Conservation (phyloP, 92 coral and sea anemone species). For the Porites lobata region DNA sequence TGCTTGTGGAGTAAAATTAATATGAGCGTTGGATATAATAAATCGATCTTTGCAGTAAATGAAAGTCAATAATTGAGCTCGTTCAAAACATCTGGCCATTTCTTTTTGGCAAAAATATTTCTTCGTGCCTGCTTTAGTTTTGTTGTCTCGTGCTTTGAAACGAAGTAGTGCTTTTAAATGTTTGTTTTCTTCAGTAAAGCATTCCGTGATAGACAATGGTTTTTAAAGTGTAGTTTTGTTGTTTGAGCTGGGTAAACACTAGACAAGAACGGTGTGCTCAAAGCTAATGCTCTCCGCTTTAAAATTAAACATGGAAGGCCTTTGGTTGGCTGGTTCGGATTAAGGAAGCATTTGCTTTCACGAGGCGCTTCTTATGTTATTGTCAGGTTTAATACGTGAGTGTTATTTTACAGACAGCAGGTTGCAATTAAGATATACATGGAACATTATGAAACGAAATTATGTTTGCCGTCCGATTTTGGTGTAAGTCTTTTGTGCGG, state of each 20-base stretch:
- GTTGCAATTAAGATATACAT: slow-evolving; percentile 15
- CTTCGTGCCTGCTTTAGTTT: neutral
- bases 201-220: slow-evolving; percentile 50
- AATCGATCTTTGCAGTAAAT: slow-evolving; percentile 31
- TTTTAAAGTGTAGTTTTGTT: slow-evolving; percentile 47
- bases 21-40: slow-evolving; percentile 26
- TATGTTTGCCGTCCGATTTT: slow-evolving; percentile 21
- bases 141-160: neutral
- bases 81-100: slow-evolving; percentile 31
- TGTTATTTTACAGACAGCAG: slow-evolving; percentile 15
- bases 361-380: neutral
- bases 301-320: slow-evolving; percentile 1
- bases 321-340: slow-evolving; percentile 19
- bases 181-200: slow-evolving; percentile 40
- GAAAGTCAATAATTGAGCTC: slow-evolving; percentile 5
- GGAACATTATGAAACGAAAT: slow-evolving; percentile 11
- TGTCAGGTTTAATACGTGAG: slow-evolving; percentile 11
- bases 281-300: slow-evolving; percentile 4
- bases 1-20: slow-evolving; percentile 66
- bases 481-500: slow-evolving; percentile 9
- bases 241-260: slow-evolving; percentile 39
- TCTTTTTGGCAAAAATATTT: neutral
- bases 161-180: slow-evolving; percentile 26
- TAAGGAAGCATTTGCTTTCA: slow-evolving; percentile 4
- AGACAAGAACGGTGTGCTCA: slow-evolving; percentile 3